A percentile compares a stretch with the other conserved stretches of the same genome.
These are phyloP conservation scores for Polydrusus pterygomalis DNA, from an alignment of 2,888 invertebrate species.

Conservation along the genomic window DNA sequence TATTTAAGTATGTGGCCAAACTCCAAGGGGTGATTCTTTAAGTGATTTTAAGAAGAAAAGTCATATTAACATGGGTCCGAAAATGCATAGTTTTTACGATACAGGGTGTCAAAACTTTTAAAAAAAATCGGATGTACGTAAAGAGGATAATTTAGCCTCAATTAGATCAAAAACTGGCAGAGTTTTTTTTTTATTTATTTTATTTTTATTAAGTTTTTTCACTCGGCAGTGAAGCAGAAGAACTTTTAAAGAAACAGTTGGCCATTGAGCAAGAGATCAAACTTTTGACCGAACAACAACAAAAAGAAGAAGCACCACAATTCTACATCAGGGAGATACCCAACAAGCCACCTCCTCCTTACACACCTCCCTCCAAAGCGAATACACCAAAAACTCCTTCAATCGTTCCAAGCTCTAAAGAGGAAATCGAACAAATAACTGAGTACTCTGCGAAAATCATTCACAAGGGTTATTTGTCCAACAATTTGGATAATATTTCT, in stretches of 20 bases:
- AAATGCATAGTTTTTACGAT: too few relatives aligned
- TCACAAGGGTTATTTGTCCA: conserved; percentile 69
- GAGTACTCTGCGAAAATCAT: conserved; percentile 72
- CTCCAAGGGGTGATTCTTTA: too few relatives aligned
- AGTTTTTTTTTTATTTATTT: too few relatives aligned
- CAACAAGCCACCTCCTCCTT: conserved; percentile 85
- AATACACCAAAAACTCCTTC: conserved; percentile 64
- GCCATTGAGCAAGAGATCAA: conserved; percentile 80
- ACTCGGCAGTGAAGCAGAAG: conserved; percentile 75
- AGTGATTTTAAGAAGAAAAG: too few relatives aligned
- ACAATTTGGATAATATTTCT: conserved; percentile 64
- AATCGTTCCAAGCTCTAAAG: conserved; percentile 71
- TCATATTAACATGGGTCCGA: too few relatives aligned
- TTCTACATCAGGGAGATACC: conserved; percentile 80
- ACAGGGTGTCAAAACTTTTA: too few relatives aligned
- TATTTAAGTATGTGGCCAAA: too few relatives aligned
- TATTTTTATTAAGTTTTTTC: too few relatives aligned
- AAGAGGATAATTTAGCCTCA: too few relatives aligned
- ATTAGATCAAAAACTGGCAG: too few relatives aligned
- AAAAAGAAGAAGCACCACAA: conserved; percentile 74
- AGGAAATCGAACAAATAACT: conserved; percentile 72
- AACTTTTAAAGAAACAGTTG: conserved; percentile 77
- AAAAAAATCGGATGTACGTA: too few relatives aligned
- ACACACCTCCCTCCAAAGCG: conserved; percentile 76
- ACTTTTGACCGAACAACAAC: conserved; percentile 73